Base-by-base conservation (phyloP, 2,113 vertebrate genomes). In the Psittacus erithacus region DNA sequence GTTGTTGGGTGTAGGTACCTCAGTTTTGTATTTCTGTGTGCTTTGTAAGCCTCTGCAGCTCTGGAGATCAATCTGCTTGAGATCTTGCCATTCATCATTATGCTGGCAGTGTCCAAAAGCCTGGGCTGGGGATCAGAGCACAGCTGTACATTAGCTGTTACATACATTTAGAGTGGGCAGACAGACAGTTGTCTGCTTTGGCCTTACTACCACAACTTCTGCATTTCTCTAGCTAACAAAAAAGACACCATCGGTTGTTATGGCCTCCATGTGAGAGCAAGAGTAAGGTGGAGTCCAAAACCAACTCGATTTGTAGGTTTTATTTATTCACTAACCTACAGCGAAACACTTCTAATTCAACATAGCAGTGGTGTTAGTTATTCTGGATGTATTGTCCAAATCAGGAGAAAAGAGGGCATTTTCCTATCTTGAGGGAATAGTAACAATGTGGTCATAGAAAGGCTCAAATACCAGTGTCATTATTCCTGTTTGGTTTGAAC, bases 191-290 rank as follows among this genome's bases (percentile, higher is more conserved):
- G 11, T 35, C 49, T 86, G 39, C 41, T 69, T 35, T 10, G 10
- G n/a, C 53, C 77, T 60, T 77, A 17, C 41, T 28, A 3, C 18
- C 28, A 59, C 41, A 62, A 29, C 20, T 35, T 71, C 18, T 89
- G 53, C 27, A 6, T 84, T 81, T 82, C 90, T 67, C 50, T 82
- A 28, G 43, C 38, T 85, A 13, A 67, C 41, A 62, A 75, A 33
- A 52, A 49, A 29, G 20, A 11, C 10, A 52, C 9, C 16, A 3
- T 50, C 7, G 5, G 17, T 91, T 73, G 17, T 86, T 49, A 17
- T 0, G 1, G 49, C 9, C 5, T 24, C 0, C 0, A 2, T 5
- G 18, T 70, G 47, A 75, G 39, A 79, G 38, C 11, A 78, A 17
- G 52, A 49, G 11, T 68, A 68, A 80, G 35, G 16, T 69, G 52